A percentile compares a stretch with the other conserved stretches of the same genome.
These are phyloP conservation scores for Varanus komodoensis DNA, from an alignment of 2,113 vertebrate genomes.

Conservation along the genomic window DNA sequence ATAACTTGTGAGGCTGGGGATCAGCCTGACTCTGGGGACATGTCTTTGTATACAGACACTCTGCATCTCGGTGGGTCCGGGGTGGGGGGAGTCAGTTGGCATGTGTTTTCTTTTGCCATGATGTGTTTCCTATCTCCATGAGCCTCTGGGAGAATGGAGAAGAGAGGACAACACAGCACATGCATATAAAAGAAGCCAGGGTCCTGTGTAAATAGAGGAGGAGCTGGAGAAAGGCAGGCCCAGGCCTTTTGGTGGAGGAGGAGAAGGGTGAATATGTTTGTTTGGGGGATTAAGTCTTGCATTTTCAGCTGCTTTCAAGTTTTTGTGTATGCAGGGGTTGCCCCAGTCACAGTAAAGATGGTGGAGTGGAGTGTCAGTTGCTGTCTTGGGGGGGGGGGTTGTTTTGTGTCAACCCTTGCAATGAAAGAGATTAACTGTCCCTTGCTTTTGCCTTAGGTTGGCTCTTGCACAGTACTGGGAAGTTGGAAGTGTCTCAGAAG, in stretches of 20 bases:
- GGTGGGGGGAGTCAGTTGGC: neutral
- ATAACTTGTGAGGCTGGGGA: neutral
- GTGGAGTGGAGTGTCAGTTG: constrained; percentile 50
- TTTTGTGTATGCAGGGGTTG: constrained; percentile 64
- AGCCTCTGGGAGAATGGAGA: neutral
- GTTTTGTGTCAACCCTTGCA: constrained; percentile 62
- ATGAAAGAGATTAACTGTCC: constrained; percentile 65
- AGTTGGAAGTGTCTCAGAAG: constrained; percentile 73
- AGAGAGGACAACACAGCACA: accelerated
- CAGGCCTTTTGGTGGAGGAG: neutral
- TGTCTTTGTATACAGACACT: neutral
- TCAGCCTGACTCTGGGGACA: neutral
- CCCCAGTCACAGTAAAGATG: constrained; percentile 61
- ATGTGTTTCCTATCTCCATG: neutral
- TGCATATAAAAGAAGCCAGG: neutral
- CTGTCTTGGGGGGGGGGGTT: constrained; percentile 63
- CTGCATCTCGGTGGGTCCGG: neutral
- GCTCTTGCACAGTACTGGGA: constrained; percentile 63
- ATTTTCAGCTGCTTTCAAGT: constrained; percentile 61
- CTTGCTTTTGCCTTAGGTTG: constrained; percentile 69
- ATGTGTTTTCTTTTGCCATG: neutral
- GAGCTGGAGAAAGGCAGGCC: constrained; percentile 25
- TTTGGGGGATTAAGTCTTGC: constrained; percentile 57
- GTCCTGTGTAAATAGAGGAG: neutral
- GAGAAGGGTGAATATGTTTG: constrained; percentile 42